Conservation (phyloP, 2,888 invertebrate genomes). For the Gari tellinella region DNA sequence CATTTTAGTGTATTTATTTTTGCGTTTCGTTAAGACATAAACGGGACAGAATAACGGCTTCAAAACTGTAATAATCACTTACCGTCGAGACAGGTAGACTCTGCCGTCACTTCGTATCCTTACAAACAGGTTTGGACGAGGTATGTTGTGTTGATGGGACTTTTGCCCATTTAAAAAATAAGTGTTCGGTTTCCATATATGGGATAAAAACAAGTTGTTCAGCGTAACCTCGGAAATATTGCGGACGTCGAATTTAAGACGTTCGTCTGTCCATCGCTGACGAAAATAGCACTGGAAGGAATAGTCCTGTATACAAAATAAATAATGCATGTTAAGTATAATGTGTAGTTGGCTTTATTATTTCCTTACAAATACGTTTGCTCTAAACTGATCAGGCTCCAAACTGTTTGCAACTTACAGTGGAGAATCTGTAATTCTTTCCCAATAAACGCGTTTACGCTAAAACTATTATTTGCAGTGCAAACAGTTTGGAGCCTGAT, state of each 20-base stretch:
- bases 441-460: too few relatives aligned
- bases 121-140: slow-evolving; percentile 96
- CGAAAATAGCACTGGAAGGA: slow-evolving; percentile 82
- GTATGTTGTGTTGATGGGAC: slow-evolving; percentile 97
- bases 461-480: too few relatives aligned
- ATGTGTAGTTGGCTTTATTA: too few relatives aligned
- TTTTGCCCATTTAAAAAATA: slow-evolving; percentile 86
- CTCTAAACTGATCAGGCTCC: too few relatives aligned
- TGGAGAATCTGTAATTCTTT: too few relatives aligned
- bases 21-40: too few relatives aligned
- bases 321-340: too few relatives aligned
- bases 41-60: too few relatives aligned
- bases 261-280: slow-evolving; percentile 81
- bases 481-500: too few relatives aligned
- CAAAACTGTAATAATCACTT: slow-evolving; percentile 12
- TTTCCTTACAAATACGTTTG: too few relatives aligned
- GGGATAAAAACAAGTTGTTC: slow-evolving; percentile 91
- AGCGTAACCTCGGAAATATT: slow-evolving; percentile 77
- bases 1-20: too few relatives aligned
- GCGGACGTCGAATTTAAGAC: slow-evolving; percentile 75
- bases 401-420: too few relatives aligned
- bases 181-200: slow-evolving; percentile 98
- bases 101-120: slow-evolving; percentile 87
- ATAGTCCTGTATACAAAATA: slow-evolving; percentile 69
- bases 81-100: slow-evolving; percentile 78